These are phyloP conservation scores for Phrynocephalus vlangalii DNA, from an alignment of 2,797 vertebrate species.

Conservation along the genomic window DNA sequence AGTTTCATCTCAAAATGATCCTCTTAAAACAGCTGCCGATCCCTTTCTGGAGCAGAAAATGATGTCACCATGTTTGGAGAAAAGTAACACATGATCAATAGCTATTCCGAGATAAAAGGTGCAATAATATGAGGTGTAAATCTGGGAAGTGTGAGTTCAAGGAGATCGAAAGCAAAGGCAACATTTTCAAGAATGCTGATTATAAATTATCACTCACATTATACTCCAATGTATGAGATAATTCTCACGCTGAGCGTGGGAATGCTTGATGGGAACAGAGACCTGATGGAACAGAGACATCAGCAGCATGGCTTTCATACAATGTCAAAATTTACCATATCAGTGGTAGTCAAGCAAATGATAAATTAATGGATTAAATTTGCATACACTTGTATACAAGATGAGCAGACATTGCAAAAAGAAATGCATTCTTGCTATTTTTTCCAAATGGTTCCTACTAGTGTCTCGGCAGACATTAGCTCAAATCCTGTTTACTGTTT, in stretches of 20 bases:
- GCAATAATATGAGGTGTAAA: neutral
- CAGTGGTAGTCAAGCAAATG: neutral
- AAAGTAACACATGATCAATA: neutral
- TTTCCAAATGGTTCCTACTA: neutral
- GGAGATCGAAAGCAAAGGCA: neutral
- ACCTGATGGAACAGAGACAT: neutral
- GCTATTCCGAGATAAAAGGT: neutral
- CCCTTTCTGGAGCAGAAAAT: neutral
- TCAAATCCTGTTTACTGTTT: neutral
- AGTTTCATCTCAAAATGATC: too few species aligned
- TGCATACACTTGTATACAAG: neutral
- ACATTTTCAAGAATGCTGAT: neutral
- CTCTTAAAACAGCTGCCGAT: too few species aligned
- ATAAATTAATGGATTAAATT: slow-evolving; percentile 9
- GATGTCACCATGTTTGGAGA: neutral
- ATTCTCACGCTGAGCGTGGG: neutral
- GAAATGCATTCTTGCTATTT: neutral
- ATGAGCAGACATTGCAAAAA: neutral
- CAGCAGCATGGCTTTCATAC: neutral
- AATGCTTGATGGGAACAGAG: neutral
- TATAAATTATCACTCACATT: neutral
- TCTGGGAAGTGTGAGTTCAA: neutral
- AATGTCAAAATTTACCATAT: neutral
- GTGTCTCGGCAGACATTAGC: neutral
- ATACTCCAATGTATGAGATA: neutral